phyloP scores from a whole-genome alignment of 1,140 invertebrate species.

The Diabrotica virgifera region DNA sequence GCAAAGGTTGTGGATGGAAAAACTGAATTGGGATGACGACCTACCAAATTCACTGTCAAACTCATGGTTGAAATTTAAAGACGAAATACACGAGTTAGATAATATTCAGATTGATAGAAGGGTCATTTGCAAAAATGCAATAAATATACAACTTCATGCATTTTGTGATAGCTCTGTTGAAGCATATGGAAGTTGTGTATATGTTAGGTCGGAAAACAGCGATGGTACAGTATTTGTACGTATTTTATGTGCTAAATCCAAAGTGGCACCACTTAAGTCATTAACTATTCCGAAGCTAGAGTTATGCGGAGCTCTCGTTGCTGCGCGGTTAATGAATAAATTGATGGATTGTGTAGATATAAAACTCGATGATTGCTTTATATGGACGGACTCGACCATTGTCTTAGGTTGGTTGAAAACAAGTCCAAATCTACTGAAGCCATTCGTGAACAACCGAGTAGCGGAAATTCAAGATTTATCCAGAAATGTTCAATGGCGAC shows the following conservation, averaged over 20 bases:
- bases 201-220: not conserved
- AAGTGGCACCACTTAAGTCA: not conserved
- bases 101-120: not conserved
- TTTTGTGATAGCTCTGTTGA: not conserved
- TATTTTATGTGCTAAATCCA: not conserved
- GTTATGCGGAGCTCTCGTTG: not conserved
- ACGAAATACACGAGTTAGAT: not conserved
- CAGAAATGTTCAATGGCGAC: too few relatives aligned
- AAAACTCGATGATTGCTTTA: too few relatives aligned
- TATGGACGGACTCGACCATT: too few relatives aligned
- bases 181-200: not conserved
- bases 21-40: not conserved
- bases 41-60: not conserved
- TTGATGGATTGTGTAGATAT: too few relatives aligned
- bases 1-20: not conserved
- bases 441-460: too few relatives aligned
- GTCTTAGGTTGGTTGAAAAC: too few relatives aligned
- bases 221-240: not conserved
- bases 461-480: too few relatives aligned
- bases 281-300: not conserved
- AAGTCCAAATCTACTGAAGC: too few relatives aligned
- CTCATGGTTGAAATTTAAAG: not conserved
- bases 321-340: not conserved
- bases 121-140: not conserved
- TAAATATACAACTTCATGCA: not conserved